Evolutionary conservation across 37 sponge, comb jelly and placozoan genomes (phyloP), one percentile per base, ranked within the genome.

Genomic region (Spongia lamella): DNA sequence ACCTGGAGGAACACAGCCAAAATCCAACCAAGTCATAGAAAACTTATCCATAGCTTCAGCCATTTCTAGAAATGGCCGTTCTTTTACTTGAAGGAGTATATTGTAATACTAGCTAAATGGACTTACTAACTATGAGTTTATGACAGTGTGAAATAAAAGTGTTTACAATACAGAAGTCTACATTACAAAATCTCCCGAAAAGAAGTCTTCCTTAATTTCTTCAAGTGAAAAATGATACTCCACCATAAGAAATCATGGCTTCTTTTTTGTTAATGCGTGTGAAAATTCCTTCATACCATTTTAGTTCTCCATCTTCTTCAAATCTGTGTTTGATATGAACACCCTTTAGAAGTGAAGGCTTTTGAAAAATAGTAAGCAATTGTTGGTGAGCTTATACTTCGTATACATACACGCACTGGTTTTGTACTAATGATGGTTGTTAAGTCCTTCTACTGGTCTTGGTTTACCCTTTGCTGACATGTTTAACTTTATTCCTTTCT

Each of bases 261-360:
- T 17, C 20, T 68, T 17, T 40, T 37, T 21, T 40, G 19, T 40
- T 17, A n/a, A 21, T 19, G n/a, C 24, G 22, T 7, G 4, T n/a
- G 16, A 68, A 40, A 2, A 5, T 38, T 40, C 50, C 69, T 68
- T 68, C 69, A 30, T 40, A 39, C 69, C 69, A 68, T 40, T 13
- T 40, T 9, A 35, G n/a, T n/a, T 19, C n/a, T 43, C 40, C 69
- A 68, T 68, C 69, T 5, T 27, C 69, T 3, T 39, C 50, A 68
- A 68, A 68, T 39, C 50, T 37, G 27, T 68, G 69, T 15, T 68
- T 68, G 22, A 68, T 30, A 15, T 39, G 37, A 40, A 68, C 49
- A 6, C 69, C 69, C 16, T 26, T 68, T 49, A 68, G 51, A 21
- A 68, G 51, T 43, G 69, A 68, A n/a, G 69, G 69, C 69, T 68